phyloP scores from a whole-genome alignment of 1,140 invertebrate species.

The Diorhabda sublineata region DNA sequence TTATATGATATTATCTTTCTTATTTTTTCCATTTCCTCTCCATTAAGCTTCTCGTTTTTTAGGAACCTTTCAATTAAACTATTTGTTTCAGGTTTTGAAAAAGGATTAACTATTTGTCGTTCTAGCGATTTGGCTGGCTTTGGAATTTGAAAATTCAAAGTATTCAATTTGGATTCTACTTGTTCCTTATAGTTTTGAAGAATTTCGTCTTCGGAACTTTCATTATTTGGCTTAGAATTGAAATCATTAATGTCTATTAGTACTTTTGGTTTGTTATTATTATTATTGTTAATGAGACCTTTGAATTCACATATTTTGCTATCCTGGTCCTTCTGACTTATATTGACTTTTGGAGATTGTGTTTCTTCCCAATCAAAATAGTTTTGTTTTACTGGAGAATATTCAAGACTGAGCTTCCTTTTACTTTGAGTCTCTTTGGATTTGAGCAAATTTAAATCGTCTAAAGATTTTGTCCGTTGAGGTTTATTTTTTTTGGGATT shows the following conservation, averaged over 20 bases:
- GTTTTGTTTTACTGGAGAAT: conserved; percentile 16
- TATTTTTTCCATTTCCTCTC: conserved; percentile 36
- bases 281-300: conserved; percentile 27
- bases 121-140: conserved; percentile 9
- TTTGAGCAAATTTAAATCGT: conserved; percentile 6
- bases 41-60: conserved; percentile 31
- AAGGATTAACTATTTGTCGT: conserved; percentile 1
- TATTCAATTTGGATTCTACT: conserved; percentile 36
- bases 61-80: conserved; percentile 35
- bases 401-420: conserved; percentile 15
- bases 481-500: conserved; percentile 7
- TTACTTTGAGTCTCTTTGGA: conserved; percentile 6
- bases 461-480: conserved; percentile 14
- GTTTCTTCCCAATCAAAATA: conserved; percentile 34
- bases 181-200: conserved; percentile 36
- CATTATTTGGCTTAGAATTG: conserved; percentile 17
- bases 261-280: conserved; percentile 19
- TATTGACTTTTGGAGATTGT: conserved; percentile 21
- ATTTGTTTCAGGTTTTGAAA: conserved; percentile 20
- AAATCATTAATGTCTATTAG: conserved; percentile 28
- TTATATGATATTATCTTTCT: conserved; percentile 39
- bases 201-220: conserved; percentile 23
- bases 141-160: conserved; percentile 37
- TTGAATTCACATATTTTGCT: conserved; percentile 26
- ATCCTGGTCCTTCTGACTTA: conserved; percentile 4